A percentile compares a stretch with the other conserved stretches of the same genome.
Evolutionary conservation across 1,140 invertebrate genomes (phyloP).

Genomic region (Schmidtea mediterranea): DNA sequence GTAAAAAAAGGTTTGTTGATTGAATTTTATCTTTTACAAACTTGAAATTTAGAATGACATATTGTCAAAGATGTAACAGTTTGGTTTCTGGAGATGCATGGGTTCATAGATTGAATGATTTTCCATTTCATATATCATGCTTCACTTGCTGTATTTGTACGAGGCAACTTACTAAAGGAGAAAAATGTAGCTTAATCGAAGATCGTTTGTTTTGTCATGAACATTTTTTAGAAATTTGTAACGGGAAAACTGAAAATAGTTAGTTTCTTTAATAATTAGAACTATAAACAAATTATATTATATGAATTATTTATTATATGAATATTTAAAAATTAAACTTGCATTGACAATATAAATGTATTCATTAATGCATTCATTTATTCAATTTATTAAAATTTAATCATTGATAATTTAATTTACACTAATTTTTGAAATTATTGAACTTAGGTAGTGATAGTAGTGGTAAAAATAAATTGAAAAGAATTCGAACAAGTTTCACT

Average conservation of each 20-base stretch:
- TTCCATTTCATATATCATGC: constrained; percentile 1
- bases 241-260: background rate
- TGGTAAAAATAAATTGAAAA: constrained; percentile 33
- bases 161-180: constrained; percentile 2
- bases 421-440: no score
- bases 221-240: background rate
- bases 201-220: background rate
- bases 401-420: no score
- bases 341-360: no score
- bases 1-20: background rate
- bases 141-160: constrained; percentile 1
- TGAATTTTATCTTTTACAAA: no score
- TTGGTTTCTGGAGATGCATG: background rate
- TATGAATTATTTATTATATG: no score
- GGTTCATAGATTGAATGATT: background rate
- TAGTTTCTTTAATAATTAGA: no score
- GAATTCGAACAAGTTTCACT: constrained; percentile 80
- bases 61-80: background rate
- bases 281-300: no score
- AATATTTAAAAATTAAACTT: no score
- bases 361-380: no score
- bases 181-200: background rate
- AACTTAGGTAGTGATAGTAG: background rate
- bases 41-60: background rate
- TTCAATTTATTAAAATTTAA: no score